phyloP scores from a whole-genome alignment of 2,797 vertebrate genomes.

The Corythornis leucogaster region DNA sequence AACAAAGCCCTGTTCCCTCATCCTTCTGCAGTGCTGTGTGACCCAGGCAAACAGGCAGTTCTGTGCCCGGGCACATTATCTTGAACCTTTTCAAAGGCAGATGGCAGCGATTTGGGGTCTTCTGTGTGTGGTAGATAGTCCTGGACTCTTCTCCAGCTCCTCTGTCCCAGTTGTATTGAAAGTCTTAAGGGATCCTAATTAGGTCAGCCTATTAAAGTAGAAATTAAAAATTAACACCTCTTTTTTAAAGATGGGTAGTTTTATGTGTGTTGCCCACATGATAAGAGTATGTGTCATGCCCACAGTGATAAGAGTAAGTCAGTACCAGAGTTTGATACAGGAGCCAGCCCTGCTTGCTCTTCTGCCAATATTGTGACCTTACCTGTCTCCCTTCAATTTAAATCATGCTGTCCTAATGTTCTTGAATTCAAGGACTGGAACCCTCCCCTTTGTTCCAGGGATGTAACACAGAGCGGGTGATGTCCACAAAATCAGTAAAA shows the following conservation, averaged over 20 bases:
- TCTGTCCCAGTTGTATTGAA: background rate
- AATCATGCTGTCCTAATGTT: background rate
- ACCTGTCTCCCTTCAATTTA: background rate
- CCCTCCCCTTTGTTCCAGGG: background rate
- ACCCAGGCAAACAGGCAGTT: background rate
- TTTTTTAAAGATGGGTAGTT: background rate
- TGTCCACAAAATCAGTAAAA: conserved; percentile 1
- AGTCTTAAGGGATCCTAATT: conserved; percentile 38
- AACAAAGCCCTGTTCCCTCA: background rate
- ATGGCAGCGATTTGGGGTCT: background rate
- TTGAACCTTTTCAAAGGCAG: conserved; percentile 6
- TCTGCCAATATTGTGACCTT: background rate
- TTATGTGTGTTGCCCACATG: background rate
- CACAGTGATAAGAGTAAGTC: background rate
- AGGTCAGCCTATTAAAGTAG: conserved; percentile 35
- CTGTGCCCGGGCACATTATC: background rate
- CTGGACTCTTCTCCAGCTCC: background rate
- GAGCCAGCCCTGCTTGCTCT: background rate
- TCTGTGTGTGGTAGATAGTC: background rate
- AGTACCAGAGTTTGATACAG: background rate
- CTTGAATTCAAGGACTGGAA: conserved; percentile 4
- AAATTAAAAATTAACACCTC: conserved; percentile 45
- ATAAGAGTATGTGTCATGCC: background rate
- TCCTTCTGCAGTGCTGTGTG: background rate
- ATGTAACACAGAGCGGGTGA: background rate